Evolutionary conservation across 2,113 vertebrate genomes (phyloP).

Genomic region (Callipepla squamata): DNA sequence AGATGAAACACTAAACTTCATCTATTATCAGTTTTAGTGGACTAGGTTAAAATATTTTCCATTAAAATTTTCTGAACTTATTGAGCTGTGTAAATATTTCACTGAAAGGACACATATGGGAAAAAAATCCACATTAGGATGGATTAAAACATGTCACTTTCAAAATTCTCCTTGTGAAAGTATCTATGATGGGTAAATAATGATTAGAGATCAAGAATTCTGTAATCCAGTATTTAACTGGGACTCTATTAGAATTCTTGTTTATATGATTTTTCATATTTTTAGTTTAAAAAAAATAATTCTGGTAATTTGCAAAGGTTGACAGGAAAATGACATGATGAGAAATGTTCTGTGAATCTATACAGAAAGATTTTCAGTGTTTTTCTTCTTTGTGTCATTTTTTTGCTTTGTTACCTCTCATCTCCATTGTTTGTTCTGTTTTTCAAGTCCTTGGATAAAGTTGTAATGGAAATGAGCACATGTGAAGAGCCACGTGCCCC

Average conservation of each 20-base stretch:
- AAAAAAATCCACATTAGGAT: background rate
- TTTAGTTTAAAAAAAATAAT: background rate
- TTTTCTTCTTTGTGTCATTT: background rate
- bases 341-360: background rate
- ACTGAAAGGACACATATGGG: background rate
- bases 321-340: background rate
- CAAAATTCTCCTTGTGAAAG: background rate
- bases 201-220: background rate
- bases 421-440: conserved; percentile 20
- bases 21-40: background rate
- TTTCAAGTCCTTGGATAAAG: conserved; percentile 93
- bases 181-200: background rate
- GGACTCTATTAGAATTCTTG: background rate
- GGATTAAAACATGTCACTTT: background rate
- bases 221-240: background rate
- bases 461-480: conserved; percentile 99
- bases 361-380: background rate
- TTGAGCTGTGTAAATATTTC: background rate
- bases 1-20: background rate
- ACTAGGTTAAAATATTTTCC: background rate
- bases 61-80: background rate
- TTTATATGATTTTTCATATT: too few relatives aligned
- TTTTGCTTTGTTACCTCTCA: background rate
- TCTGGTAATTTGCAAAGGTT: background rate
- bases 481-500: conserved; percentile 95